Conservation (phyloP, 1,140 invertebrate genomes). For the Aradophagus sp. region DNA sequence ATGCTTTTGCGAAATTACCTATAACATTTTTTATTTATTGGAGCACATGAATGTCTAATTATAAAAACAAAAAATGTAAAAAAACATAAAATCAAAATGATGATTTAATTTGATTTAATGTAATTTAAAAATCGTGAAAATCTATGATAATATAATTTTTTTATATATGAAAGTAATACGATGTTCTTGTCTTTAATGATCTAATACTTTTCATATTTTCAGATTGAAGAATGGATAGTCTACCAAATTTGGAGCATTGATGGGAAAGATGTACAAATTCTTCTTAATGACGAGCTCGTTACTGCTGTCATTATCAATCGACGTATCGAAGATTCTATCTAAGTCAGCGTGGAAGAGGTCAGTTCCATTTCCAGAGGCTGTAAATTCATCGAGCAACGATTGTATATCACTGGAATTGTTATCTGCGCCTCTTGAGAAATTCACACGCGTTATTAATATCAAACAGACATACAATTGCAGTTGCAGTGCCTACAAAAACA, state of each 20-base stretch:
- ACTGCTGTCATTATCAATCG: slow-evolving; percentile 17
- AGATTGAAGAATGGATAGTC: background rate
- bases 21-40: slow-evolving; percentile 5
- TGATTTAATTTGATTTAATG: too few relatives aligned
- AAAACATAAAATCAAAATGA: too few relatives aligned
- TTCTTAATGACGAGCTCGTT: slow-evolving; percentile 37
- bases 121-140: too few relatives aligned
- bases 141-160: too few relatives aligned
- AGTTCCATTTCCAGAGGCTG: slow-evolving; percentile 24
- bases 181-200: too few relatives aligned
- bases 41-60: too few relatives aligned
- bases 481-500: background rate
- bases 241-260: slow-evolving; percentile 48
- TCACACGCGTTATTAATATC: slow-evolving; percentile 9
- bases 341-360: slow-evolving; percentile 21
- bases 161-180: too few relatives aligned
- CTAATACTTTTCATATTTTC: too few relatives aligned
- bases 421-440: slow-evolving; percentile 23
- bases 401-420: slow-evolving; percentile 29
- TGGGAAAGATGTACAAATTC: slow-evolving; percentile 43
- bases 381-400: slow-evolving; percentile 25
- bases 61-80: too few relatives aligned
- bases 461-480: slow-evolving; percentile 22
- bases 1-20: slow-evolving; percentile 64
- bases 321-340: slow-evolving; percentile 15